Evolutionary conservation across 2,113 vertebrate species (phyloP).

Genomic region (Phrynosoma blainvillii): DNA sequence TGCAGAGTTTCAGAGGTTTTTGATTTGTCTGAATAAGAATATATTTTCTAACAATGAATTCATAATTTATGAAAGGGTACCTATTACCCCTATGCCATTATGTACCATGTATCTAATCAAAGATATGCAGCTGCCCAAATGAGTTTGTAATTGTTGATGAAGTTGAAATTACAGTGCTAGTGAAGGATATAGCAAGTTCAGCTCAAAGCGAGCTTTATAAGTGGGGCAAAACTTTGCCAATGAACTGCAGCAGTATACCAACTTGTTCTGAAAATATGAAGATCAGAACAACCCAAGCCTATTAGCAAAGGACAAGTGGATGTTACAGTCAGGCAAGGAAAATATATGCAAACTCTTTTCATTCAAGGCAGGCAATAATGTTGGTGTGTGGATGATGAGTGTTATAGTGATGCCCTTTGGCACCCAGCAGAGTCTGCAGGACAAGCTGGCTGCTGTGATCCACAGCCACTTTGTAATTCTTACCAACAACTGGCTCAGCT

Average conservation of each 20-base stretch:
- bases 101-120: not conserved
- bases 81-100: rapidly evolving
- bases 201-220: not conserved
- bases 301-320: not conserved
- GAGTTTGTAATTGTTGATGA: not conserved
- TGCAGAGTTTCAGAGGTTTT: not conserved
- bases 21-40: not conserved
- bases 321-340: not conserved
- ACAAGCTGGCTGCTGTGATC: too few species aligned
- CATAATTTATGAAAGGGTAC: slow-evolving; percentile 1
- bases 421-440: too few species aligned
- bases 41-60: not conserved
- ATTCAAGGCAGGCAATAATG: not conserved
- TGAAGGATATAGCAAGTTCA: rapidly evolving
- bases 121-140: rapidly evolving
- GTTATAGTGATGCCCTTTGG: too few species aligned
- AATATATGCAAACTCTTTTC: not conserved
- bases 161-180: rapidly evolving
- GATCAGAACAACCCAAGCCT: not conserved
- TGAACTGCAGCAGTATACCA: not conserved
- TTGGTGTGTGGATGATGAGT: too few species aligned
- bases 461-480: too few species aligned
- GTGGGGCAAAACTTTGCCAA: not conserved
- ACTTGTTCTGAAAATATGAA: not conserved
- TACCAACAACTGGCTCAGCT: too few species aligned